Conservation (phyloP, 2,113 vertebrate species). For the Eleginops maclovinus region DNA sequence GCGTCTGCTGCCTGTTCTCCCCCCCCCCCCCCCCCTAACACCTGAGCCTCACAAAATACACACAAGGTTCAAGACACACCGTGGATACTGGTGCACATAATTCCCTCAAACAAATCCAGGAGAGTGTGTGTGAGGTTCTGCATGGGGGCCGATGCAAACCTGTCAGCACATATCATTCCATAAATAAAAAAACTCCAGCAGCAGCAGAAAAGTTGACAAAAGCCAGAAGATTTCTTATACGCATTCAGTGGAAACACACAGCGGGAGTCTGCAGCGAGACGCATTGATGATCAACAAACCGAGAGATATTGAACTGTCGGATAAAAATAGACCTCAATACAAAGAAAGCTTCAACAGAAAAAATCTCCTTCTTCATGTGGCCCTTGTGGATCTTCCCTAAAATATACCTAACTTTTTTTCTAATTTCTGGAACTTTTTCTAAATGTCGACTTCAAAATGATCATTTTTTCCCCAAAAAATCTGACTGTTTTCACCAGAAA, state of each 20-base stretch:
- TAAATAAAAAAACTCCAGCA: background rate
- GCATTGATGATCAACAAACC: background rate
- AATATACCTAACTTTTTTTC: too few relatives aligned
- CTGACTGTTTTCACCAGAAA: too few relatives aligned
- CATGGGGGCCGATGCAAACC: background rate
- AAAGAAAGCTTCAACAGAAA: too few relatives aligned
- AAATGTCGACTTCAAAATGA: too few relatives aligned
- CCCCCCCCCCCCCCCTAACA: too few relatives aligned
- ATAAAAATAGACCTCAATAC: background rate
- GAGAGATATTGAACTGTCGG: background rate
- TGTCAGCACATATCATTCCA: background rate
- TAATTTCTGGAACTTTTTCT: too few relatives aligned
- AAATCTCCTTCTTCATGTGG: too few relatives aligned
- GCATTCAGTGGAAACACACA: too few relatives aligned
- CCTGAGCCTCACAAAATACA: slow-evolving; percentile 6
- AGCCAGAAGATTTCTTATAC: background rate
- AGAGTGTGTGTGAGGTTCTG: background rate
- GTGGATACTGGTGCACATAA: background rate
- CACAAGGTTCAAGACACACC: background rate
- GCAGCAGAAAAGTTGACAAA: background rate
- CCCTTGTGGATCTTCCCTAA: too few relatives aligned
- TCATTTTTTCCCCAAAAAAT: too few relatives aligned
- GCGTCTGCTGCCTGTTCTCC: background rate
- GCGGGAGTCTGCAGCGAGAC: background rate
- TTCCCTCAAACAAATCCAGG: background rate